These are phyloP conservation scores for Pseudopleuronectes americanus DNA, from an alignment of 2,797 vertebrate species.

Conservation along the genomic window DNA sequence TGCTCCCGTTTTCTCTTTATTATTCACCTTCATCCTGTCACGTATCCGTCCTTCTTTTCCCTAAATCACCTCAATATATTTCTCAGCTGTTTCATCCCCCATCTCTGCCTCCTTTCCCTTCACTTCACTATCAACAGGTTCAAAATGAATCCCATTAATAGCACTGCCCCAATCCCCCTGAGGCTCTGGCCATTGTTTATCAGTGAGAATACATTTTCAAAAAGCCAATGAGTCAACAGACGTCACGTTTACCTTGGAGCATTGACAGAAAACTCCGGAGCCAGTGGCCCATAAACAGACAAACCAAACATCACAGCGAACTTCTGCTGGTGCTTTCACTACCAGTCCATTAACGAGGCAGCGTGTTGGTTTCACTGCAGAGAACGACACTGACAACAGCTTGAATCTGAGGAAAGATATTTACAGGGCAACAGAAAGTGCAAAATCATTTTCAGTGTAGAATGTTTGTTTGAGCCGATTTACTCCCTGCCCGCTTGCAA, in stretches of 20 bases:
- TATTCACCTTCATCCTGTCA: conserved; percentile 70
- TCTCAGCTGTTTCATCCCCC: conserved; percentile 9
- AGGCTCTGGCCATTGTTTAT: conserved; percentile 32
- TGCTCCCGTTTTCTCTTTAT: conserved; percentile 60
- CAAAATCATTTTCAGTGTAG: too few relatives aligned
- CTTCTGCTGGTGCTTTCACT: neutral
- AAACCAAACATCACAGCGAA: conserved; percentile 17
- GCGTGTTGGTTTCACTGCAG: neutral
- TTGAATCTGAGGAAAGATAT: neutral
- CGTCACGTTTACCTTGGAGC: conserved; percentile 9
- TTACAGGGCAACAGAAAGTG: neutral
- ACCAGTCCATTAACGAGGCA: neutral
- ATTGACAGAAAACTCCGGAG: conserved; percentile 8
- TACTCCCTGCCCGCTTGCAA: too few relatives aligned
- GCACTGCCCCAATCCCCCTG: conserved; percentile 13
- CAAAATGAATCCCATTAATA: conserved; percentile 32
- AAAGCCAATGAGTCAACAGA: conserved; percentile 21
- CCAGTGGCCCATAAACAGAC: conserved; percentile 4
- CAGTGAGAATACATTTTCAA: conserved; percentile 27
- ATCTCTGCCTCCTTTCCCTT: neutral
- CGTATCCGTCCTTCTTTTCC: conserved; percentile 38
- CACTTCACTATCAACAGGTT: conserved; percentile 48
- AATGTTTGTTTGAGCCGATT: too few relatives aligned
- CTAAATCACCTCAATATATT: conserved; percentile 35
- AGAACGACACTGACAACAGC: too few relatives aligned